A percentile compares a stretch with the other conserved stretches of the same genome.
Conservation (phyloP, 2,113 vertebrate species). For the Laterallus jamaicensis region DNA sequence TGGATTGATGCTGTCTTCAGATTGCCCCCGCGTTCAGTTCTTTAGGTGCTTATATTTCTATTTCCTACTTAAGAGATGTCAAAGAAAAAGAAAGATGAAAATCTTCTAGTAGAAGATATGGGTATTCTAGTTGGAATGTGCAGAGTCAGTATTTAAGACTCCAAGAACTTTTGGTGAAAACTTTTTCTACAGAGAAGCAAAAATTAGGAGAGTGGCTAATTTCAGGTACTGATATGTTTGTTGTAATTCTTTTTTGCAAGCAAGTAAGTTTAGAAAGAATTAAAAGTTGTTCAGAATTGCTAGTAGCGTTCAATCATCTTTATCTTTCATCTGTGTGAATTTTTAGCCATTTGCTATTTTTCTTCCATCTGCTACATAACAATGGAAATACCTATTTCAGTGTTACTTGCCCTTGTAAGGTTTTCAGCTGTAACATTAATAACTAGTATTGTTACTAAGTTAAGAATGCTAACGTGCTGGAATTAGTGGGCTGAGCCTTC, state of each 20-base stretch:
- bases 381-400: not conserved
- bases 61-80: not conserved
- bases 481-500: not conserved
- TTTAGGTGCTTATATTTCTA: not conserved
- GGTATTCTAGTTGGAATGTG: not conserved
- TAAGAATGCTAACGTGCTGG: not conserved
- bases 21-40: not conserved
- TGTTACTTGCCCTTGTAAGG: not conserved
- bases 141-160: not conserved
- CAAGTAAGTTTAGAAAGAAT: not conserved
- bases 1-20: not conserved
- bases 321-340: not conserved
- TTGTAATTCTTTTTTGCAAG: not conserved
- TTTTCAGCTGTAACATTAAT: not conserved
- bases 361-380: not conserved
- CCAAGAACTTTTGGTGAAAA: not conserved
- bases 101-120: not conserved
- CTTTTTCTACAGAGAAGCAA: not conserved
- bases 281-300: not conserved
- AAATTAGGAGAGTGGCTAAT: not conserved
- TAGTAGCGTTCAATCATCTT: not conserved
- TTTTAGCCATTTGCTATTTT: not conserved
- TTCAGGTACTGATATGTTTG: not conserved
- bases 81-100: not conserved
- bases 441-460: not conserved